phyloP scores from a whole-genome alignment of 2,113 vertebrate genomes.

The Crotophaga sulcirostris region DNA sequence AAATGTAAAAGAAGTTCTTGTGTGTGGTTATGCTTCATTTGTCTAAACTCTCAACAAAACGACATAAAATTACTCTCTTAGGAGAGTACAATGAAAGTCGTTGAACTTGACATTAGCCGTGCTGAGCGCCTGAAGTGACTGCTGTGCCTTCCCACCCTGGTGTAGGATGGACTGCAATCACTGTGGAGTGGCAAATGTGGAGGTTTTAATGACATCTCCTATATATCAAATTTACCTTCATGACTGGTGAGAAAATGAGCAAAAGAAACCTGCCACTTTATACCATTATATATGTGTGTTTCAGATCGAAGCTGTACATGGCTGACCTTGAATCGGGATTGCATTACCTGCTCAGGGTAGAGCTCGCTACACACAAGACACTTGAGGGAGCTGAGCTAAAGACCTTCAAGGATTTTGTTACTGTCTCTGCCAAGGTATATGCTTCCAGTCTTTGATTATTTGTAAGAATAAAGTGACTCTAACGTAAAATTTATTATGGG shows the following conservation, averaged over 20 bases:
- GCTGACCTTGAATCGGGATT: conserved; percentile 92
- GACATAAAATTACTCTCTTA: not conserved
- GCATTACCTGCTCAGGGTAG: conserved; percentile 91
- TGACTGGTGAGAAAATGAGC: not conserved
- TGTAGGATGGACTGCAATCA: not conserved
- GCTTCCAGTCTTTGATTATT: not conserved
- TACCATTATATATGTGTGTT: not conserved
- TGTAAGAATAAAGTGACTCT: not conserved
- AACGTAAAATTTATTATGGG: not conserved
- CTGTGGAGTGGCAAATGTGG: not conserved
- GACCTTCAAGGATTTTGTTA: conserved; percentile 89
- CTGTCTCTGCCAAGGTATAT: conserved; percentile 86
- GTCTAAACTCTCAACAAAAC: not conserved
- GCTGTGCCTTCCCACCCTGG: not conserved
- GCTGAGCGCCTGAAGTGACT: not conserved
- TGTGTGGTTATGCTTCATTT: not conserved
- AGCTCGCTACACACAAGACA: conserved; percentile 84
- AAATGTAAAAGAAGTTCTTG: not conserved
- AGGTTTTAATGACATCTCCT: not conserved
- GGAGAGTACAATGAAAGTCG: not conserved
- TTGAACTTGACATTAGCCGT: not conserved
- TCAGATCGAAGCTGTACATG: conserved; percentile 85
- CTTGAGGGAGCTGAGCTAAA: conserved; percentile 88
- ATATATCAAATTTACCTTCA: not conserved
- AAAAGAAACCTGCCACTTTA: not conserved